Percentiles rank a stretch among this genome's conserved stretches.
phyloP scores from a whole-genome alignment of 2,113 vertebrate species.

The Hystrix brachyura region DNA sequence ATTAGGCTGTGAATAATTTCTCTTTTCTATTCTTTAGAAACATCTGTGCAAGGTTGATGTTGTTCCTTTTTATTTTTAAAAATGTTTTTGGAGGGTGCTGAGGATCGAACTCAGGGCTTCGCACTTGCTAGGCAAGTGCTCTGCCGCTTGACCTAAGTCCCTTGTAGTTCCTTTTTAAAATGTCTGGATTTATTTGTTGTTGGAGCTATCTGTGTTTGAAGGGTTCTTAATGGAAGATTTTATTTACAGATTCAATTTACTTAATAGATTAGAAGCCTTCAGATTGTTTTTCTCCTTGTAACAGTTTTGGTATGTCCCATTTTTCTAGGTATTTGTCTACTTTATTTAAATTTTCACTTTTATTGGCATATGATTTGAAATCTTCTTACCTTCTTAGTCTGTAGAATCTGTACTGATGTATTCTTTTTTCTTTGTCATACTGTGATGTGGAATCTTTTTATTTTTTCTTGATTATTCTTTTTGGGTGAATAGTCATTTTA shows the following conservation, averaged over 20 bases:
- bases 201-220: neutral
- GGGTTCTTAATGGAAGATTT: constrained; percentile 8
- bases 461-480: constrained; percentile 46
- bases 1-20: constrained; percentile 2
- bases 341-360: constrained; percentile 27
- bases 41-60: neutral
- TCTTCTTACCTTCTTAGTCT: neutral
- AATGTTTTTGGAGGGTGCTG: no score
- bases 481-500: neutral
- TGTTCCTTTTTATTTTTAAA: constrained; percentile 24
- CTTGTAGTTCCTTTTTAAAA: neutral
- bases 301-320: neutral
- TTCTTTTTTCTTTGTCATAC: constrained; percentile 5
- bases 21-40: constrained; percentile 51
- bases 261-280: neutral
- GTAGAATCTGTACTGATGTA: neutral
- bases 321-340: constrained; percentile 13
- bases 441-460: neutral
- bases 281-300: neutral
- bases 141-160: no score
- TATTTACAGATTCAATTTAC: constrained; percentile 9
- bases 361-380: neutral
- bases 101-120: no score
- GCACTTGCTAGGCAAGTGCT: no score
- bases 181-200: neutral